phyloP scores from a whole-genome alignment of 2,797 vertebrate species.

The Mormyrops boulengeri region DNA sequence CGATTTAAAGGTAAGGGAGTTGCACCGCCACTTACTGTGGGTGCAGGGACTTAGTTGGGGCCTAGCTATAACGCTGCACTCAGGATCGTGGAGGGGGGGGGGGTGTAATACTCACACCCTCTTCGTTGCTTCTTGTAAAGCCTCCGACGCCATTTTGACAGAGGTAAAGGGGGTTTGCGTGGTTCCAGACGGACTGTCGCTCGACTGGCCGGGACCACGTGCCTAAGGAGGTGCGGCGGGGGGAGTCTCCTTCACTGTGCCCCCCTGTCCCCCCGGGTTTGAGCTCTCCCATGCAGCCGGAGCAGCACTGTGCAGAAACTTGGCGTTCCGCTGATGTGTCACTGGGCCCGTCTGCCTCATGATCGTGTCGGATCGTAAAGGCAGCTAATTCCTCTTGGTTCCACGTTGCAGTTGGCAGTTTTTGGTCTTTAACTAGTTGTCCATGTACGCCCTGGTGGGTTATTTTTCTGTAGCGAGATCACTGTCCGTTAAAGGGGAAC shows the following conservation, averaged over 20 bases:
- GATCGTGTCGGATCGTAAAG: not conserved
- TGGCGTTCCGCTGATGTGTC: slow-evolving; percentile 1
- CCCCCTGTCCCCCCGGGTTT: not conserved
- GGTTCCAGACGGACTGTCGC: not conserved
- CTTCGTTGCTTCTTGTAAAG: slow-evolving; percentile 21
- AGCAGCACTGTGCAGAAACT: not conserved
- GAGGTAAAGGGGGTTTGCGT: slow-evolving; percentile 10
- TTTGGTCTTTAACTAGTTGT: not conserved
- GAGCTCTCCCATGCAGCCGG: slow-evolving; percentile 2
- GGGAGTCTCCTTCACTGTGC: not conserved
- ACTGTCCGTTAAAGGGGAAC: not conserved
- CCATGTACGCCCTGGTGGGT: not conserved
- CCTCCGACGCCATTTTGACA: slow-evolving; percentile 40
- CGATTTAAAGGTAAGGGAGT: slow-evolving; percentile 75
- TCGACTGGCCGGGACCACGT: not conserved
- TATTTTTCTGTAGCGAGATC: not conserved
- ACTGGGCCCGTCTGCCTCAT: not conserved
- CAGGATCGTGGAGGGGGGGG: not conserved
- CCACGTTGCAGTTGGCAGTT: not conserved
- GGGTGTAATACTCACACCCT: slow-evolving; percentile 15
- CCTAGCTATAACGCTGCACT: slow-evolving; percentile 13
- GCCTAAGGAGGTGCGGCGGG: not conserved
- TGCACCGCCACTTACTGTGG: not conserved
- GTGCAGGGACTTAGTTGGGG: not conserved
- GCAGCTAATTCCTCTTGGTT: not conserved